Evolutionary conservation across 1,140 invertebrate genomes (phyloP).

Genomic region (Andrena cerasifolii): DNA sequence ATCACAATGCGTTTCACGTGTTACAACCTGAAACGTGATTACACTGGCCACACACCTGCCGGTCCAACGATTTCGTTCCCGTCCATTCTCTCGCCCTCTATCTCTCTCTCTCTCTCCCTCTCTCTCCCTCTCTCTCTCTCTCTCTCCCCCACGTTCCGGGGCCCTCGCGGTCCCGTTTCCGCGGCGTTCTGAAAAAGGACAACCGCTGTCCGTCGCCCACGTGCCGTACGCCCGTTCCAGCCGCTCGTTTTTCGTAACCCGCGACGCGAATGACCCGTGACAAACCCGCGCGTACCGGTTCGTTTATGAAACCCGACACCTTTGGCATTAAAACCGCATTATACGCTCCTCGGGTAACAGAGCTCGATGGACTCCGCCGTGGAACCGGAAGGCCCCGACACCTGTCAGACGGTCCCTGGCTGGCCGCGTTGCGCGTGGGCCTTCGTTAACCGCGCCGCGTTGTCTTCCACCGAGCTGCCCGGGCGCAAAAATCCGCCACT

Average conservation of each 20-base stretch:
- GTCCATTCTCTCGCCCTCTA: not conserved
- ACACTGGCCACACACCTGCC: not conserved
- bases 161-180: no score
- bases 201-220: conserved; percentile 26
- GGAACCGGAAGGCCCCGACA: conserved; percentile 46
- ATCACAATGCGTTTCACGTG: conserved; percentile 4
- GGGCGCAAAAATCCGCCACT: not conserved
- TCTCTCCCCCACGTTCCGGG: no score
- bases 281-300: conserved; percentile 28
- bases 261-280: conserved; percentile 42
- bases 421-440: not conserved
- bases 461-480: not conserved
- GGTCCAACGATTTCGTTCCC: not conserved
- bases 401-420: conserved; percentile 18
- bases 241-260: conserved; percentile 33
- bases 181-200: not conserved
- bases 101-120: not conserved
- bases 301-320: conserved; percentile 45
- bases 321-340: conserved; percentile 46
- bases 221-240: conserved; percentile 29
- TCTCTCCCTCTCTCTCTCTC: not conserved
- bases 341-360: conserved; percentile 21
- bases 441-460: not conserved
- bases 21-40: not conserved
- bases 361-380: not conserved